phyloP scores from a whole-genome alignment of 2,113 vertebrate genomes.

The Amphilophus citrinellus region DNA sequence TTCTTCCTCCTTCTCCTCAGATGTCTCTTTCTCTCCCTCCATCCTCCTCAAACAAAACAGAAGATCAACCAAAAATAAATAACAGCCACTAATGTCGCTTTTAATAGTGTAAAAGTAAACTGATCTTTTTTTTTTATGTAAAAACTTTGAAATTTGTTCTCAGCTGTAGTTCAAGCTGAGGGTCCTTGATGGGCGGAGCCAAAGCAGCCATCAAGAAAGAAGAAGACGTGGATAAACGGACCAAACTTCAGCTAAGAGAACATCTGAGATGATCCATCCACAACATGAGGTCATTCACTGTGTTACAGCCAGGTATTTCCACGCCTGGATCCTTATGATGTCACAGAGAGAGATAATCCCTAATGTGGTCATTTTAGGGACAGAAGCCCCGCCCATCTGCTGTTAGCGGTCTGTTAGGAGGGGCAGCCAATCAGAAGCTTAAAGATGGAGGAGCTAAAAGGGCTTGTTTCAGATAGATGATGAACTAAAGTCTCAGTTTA shows the following conservation, averaged over 20 bases:
- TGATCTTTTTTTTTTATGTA: neutral
- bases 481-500: neutral
- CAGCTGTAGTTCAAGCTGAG: too few species aligned
- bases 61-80: neutral
- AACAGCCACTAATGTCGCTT: neutral
- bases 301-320: neutral
- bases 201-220: too few species aligned
- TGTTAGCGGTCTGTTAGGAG: neutral
- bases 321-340: neutral
- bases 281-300: neutral
- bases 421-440: neutral
- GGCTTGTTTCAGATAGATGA: neutral
- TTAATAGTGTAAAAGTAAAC: too few species aligned
- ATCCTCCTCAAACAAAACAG: slow-evolving; percentile 48
- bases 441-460: neutral
- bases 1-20: slow-evolving; percentile 66
- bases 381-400: rapidly evolving
- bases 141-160: neutral
- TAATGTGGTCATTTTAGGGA: neutral
- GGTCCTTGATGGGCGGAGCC: too few species aligned
- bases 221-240: too few species aligned
- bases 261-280: neutral
- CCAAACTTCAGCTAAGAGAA: neutral
- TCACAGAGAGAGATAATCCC: neutral
- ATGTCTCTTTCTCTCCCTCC: slow-evolving; percentile 68